Conservation (phyloP, 2,113 vertebrate species). For the Tricholaema leucomelas region DNA sequence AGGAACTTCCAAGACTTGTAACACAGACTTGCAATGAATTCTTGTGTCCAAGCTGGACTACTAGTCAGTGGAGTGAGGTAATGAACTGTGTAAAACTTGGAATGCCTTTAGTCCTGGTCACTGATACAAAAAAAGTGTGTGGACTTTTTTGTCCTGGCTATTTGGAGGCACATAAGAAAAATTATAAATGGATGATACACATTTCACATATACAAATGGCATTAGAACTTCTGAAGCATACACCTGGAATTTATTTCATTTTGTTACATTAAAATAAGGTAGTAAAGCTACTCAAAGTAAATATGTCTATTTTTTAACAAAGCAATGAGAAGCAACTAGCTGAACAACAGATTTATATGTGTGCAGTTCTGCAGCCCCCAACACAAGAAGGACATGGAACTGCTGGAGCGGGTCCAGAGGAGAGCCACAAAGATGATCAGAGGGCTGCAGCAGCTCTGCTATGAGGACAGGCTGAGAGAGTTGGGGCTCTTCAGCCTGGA, state of each 20-base stretch:
- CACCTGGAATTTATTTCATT: not conserved
- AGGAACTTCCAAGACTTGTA: slow-evolving; percentile 73
- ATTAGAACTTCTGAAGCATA: not conserved
- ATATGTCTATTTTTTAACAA: not conserved
- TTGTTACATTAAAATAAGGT: not conserved
- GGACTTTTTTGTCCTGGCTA: not conserved
- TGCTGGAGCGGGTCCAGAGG: too few relatives aligned
- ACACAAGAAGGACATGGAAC: too few relatives aligned
- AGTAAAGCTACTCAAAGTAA: not conserved
- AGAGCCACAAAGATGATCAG: too few relatives aligned
- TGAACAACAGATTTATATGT: not conserved
- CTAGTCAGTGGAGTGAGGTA: slow-evolving; percentile 95
- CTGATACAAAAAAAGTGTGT: not conserved
- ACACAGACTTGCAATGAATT: slow-evolving; percentile 85
- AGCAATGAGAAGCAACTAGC: not conserved
- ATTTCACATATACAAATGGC: not conserved
- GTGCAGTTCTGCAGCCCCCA: too few relatives aligned
- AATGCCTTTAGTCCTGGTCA: not conserved
- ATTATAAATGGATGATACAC: not conserved
- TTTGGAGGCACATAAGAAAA: not conserved
- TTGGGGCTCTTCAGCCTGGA: too few relatives aligned
- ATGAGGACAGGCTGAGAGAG: too few relatives aligned
- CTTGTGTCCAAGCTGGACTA: slow-evolving; percentile 87
- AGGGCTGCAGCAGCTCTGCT: too few relatives aligned
- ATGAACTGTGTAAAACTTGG: not conserved